phyloP scores from a whole-genome alignment of 2,797 vertebrate genomes.

The Centropyge bicolor region DNA sequence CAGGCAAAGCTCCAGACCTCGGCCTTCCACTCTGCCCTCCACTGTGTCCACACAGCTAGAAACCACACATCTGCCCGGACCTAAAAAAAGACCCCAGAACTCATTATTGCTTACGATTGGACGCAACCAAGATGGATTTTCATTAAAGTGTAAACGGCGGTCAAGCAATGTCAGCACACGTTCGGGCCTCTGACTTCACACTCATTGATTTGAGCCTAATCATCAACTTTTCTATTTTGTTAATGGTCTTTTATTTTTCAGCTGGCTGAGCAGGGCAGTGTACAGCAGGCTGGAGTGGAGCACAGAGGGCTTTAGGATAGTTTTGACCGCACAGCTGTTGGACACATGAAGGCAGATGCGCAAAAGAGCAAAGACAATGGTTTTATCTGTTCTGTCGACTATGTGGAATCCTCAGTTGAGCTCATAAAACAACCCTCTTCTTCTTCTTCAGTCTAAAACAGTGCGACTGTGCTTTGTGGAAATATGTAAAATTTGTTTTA shows the following conservation, averaged over 20 bases:
- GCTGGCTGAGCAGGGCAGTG: conserved; percentile 12
- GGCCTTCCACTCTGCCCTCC: conserved; percentile 30
- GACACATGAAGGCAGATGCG: conserved; percentile 42
- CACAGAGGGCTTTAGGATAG: conserved; percentile 22
- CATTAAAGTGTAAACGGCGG: conserved; percentile 1
- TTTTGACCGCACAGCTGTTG: conserved; percentile 39
- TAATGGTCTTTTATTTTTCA: not conserved
- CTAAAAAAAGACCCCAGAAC: conserved; percentile 20
- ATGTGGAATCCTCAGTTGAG: not conserved
- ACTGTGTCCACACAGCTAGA: conserved; percentile 45
- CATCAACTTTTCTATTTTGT: not conserved
- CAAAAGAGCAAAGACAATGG: conserved; percentile 21
- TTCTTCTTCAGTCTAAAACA: not conserved
- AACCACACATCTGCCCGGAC: conserved; percentile 44
- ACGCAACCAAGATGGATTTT: conserved; percentile 1
- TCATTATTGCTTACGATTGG: conserved; percentile 4
- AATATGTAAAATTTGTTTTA: not conserved
- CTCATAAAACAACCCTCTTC: not conserved
- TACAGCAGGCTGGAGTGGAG: conserved; percentile 9
- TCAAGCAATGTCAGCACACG: not conserved
- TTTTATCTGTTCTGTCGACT: conserved; percentile 2
- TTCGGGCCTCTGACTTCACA: not conserved
- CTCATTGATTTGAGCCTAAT: conserved; percentile 7
- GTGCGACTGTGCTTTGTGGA: not conserved
- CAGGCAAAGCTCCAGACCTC: conserved; percentile 57